Evolutionary conservation across 2,797 vertebrate species (phyloP).

Genomic region (Cossypha dichroa): DNA sequence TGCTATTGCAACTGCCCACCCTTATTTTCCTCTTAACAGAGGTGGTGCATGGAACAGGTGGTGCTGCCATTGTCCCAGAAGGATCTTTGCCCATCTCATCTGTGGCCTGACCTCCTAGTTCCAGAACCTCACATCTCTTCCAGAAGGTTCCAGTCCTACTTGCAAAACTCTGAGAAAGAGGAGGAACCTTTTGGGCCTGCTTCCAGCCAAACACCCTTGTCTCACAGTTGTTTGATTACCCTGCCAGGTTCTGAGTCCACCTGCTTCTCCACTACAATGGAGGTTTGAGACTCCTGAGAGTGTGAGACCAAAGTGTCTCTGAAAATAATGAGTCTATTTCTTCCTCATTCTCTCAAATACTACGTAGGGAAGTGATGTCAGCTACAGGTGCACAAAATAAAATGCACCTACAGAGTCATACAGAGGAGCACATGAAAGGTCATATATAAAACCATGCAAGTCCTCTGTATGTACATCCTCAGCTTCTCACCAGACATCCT

Average conservation of each 20-base stretch:
- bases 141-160: background rate
- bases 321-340: background rate
- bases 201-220: background rate
- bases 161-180: background rate
- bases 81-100: background rate
- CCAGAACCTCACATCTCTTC: background rate
- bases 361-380: fast-evolving
- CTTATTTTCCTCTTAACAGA: background rate
- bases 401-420: background rate
- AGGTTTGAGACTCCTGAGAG: fast-evolving
- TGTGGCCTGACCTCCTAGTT: background rate
- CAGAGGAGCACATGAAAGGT: background rate
- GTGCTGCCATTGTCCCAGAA: no score
- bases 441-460: background rate
- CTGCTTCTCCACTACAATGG: background rate
- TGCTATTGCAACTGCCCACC: no score
- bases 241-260: background rate
- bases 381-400: background rate
- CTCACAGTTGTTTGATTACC: background rate
- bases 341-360: fast-evolving
- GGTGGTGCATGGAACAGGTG: fast-evolving
- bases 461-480: background rate
- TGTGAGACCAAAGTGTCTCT: background rate
- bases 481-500: background rate
- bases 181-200: background rate